Conservation (phyloP, 2,113 vertebrate genomes). For the Anser cygnoides region DNA sequence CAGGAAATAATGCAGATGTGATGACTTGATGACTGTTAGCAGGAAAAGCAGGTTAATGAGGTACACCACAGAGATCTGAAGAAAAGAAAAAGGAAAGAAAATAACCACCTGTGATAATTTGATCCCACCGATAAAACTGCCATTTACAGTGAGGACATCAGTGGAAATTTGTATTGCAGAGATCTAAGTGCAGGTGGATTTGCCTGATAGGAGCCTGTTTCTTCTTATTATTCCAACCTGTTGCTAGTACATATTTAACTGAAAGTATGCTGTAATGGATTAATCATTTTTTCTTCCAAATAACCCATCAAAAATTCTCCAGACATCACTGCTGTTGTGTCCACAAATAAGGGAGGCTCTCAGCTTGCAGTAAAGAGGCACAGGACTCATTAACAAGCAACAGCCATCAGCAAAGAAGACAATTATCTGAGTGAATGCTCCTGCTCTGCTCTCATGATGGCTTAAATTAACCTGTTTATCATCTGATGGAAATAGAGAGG, state of each 20-base stretch:
- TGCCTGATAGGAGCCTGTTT: background rate
- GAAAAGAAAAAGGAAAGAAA: background rate
- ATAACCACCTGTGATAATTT: background rate
- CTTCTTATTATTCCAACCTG: background rate
- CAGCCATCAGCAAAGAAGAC: background rate
- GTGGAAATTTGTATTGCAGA: background rate
- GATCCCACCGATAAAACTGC: background rate
- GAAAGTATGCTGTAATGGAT: background rate
- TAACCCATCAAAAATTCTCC: background rate
- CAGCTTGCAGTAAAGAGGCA: background rate
- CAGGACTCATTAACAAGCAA: background rate
- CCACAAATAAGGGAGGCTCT: background rate
- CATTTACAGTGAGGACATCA: background rate
- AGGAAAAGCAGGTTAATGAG: background rate
- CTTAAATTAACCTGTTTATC: conserved; percentile 14
- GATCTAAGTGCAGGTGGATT: background rate
- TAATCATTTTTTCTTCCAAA: background rate
- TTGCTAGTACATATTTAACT: background rate
- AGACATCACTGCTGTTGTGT: background rate
- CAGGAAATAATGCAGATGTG: background rate
- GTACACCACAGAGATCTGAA: background rate
- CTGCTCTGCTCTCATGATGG: background rate
- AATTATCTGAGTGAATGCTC: background rate
- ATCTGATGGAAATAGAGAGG: background rate
- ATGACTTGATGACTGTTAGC: background rate